These are phyloP conservation scores for Eulemur rufifrons DNA, from an alignment of 2,113 vertebrate genomes.

Conservation along the genomic window DNA sequence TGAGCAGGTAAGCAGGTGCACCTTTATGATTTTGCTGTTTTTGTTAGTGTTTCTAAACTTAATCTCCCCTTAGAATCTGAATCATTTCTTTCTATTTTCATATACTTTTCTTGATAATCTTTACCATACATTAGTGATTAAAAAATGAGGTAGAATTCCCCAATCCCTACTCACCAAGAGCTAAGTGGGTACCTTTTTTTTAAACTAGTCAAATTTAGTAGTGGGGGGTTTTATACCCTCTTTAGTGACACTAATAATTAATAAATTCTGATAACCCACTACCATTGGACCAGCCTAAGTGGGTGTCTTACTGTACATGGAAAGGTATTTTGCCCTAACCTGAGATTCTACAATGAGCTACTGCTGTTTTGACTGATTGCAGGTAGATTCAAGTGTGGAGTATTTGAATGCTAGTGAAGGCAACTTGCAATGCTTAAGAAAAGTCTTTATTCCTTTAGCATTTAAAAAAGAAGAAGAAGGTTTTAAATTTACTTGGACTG, in stretches of 20 bases:
- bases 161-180: not conserved
- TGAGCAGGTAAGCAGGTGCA: not conserved
- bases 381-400: slow-evolving; percentile 88
- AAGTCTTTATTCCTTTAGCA: slow-evolving; percentile 94
- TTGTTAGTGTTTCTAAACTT: not conserved
- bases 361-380: slow-evolving; percentile 86
- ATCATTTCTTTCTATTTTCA: not conserved
- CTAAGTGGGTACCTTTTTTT: not conserved
- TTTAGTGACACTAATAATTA: too few species aligned
- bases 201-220: too few species aligned
- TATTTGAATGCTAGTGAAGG: slow-evolving; percentile 92
- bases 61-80: not conserved
- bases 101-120: not conserved
- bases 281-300: not conserved
- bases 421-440: slow-evolving; percentile 95
- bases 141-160: not conserved
- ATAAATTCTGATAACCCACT: too few species aligned
- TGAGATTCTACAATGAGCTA: not conserved
- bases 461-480: not conserved
- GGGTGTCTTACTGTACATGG: not conserved
- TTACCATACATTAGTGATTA: not conserved
- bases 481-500: not conserved
- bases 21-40: not conserved
- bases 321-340: not conserved
- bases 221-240: too few species aligned